Evolutionary conservation across 2,797 vertebrate species (phyloP), one percentile per base, ranked within the genome.

Genomic region (Limosa lapponica): DNA sequence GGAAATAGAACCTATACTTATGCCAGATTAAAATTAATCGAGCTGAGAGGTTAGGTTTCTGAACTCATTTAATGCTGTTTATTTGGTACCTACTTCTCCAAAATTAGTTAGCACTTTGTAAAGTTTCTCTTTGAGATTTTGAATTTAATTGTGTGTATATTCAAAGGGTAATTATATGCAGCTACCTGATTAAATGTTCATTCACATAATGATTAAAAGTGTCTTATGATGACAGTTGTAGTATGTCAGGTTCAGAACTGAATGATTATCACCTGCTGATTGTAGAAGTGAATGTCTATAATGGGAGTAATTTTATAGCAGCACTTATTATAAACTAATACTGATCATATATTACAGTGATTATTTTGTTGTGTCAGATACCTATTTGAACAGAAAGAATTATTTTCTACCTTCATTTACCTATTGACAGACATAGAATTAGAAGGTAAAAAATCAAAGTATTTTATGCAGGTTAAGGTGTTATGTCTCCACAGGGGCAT

Each of bases 161-260:
- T 97, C 80, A 82, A 93, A 97, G 89, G 43, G 73, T 87, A 97
- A 97, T 98, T 97, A 97, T 71, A 93, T 73, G 46, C 94, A 97
- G 81, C 52, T 89, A 97, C 91, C 78, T 97, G 93, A 97, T 97
- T 96, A 96, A 95, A 97, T 71, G 95, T 94, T 93, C 90, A 89
- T 96, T 97, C 94, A 90, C n/a, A 62, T 91, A 96, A 97, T 93
- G 89, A 96, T 90, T 92, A 95, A 83, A 97, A 92, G 65, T 93
- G 64, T 90, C 48, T 93, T 95, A 92, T 55, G 44, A 59, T 82
- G 95, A 96, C 88, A 94, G 78, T 80, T 95, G 83, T 79, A 93
- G 79, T 69, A 62, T 85, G 86, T 84, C 86, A 95, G 78, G 24
- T 46, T 89, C 79, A 91, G 90, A 97, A 90, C 82, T 94, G 87